phyloP scores from a whole-genome alignment of 2,113 vertebrate species.

The Trinectes maculatus region DNA sequence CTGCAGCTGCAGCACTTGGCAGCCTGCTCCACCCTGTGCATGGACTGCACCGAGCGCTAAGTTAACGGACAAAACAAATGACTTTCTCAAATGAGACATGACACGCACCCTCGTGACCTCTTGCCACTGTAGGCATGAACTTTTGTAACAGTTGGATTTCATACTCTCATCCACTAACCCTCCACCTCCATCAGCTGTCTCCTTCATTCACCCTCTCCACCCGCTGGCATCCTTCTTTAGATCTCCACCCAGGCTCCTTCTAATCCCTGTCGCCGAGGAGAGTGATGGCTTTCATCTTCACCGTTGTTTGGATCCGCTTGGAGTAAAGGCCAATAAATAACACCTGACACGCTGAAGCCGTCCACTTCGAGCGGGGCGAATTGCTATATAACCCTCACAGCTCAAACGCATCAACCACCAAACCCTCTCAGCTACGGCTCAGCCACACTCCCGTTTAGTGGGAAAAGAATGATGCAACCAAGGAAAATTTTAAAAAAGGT shows the following conservation, averaged over 20 bases:
- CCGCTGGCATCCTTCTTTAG: not conserved
- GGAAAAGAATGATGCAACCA: conserved; percentile 10
- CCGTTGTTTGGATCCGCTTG: conserved; percentile 39
- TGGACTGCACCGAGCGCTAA: conserved; percentile 23
- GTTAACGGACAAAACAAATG: conserved; percentile 14
- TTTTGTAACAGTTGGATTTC: conserved; percentile 14
- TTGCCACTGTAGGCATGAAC: conserved; percentile 3
- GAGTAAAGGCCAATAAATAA: conserved; percentile 60
- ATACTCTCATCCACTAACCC: conserved; percentile 13
- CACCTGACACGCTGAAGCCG: conserved; percentile 37
- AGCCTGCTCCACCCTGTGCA: conserved; percentile 63
- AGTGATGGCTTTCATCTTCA: conserved; percentile 62
- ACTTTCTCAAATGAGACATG: conserved; percentile 28
- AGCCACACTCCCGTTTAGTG: conserved; percentile 21
- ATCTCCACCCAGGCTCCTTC: conserved; percentile 14
- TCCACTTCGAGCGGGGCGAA: conserved; percentile 29
- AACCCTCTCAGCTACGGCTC: conserved; percentile 11
- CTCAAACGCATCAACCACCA: conserved; percentile 21
- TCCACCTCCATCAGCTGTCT: conserved; percentile 19
- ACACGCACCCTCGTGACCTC: conserved; percentile 4
- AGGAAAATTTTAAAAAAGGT: conserved; percentile 19
- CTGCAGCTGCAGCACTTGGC: conserved; percentile 45
- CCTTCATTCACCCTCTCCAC: conserved; percentile 15
- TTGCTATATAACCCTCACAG: conserved; percentile 39
- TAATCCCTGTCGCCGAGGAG: conserved; percentile 32